Evolutionary conservation across 2,113 vertebrate species (phyloP).

Genomic region (Sardina pilchardus): DNA sequence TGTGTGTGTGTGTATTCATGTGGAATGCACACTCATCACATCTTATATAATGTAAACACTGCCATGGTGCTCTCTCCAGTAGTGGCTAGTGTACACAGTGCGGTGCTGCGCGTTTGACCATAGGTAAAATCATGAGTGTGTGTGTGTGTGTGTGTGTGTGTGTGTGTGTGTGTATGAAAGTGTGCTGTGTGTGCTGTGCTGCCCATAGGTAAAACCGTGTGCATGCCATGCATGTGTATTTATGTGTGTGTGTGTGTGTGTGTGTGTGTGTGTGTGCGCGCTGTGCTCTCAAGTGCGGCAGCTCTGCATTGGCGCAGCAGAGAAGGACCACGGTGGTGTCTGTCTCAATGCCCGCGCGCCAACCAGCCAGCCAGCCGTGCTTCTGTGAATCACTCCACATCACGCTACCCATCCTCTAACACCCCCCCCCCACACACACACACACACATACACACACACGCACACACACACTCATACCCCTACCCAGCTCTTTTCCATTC

Average conservation of each 20-base stretch:
- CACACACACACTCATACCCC: neutral
- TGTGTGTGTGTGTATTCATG: neutral
- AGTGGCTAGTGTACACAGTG: neutral
- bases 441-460: no score
- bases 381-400: neutral
- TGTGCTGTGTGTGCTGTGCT: neutral
- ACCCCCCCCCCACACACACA: neutral
- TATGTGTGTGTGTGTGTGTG: neutral
- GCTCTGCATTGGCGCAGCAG: neutral
- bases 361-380: neutral
- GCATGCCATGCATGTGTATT: no score
- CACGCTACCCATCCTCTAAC: neutral
- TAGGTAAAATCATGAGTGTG: neutral
- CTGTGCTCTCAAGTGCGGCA: neutral
- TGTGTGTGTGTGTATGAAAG: neutral
- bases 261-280: neutral
- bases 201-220: neutral
- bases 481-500: neutral
- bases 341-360: neutral
- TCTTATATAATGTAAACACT: neutral
- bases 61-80: neutral
- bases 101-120: neutral
- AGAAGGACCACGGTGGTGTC: neutral
- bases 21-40: neutral
- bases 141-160: neutral